Evolutionary conservation across 2,888 invertebrate genomes (phyloP), one percentile per base, ranked within the genome.

Genomic region (Lagria hirta): DNA sequence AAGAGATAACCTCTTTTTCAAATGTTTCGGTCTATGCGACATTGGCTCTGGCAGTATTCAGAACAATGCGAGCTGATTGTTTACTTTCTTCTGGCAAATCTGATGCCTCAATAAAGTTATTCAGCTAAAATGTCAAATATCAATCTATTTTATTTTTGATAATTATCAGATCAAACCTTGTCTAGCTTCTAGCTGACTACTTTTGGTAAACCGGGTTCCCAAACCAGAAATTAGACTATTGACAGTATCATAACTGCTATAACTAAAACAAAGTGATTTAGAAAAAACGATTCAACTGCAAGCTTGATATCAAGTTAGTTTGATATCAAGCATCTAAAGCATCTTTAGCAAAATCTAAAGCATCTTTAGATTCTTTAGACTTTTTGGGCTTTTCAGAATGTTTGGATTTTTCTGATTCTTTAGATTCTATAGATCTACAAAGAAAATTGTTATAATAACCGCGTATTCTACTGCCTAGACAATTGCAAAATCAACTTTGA

Each of bases 221-320:
- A 65, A 43, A 10, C 49, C 54, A 5, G 35, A 51, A 22, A 66
- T 52, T 10, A 59, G 42, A 5, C 70, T 70, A 50, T 73, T 73
- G 1, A 78, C 54, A 46, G 71, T 73, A n/a, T 71, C n/a, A 10
- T 68, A 45, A 3, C 77, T 30, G 1, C 30, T 26, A 20, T 36
- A 43, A 30, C 43, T 43, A 20, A 33, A 41, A 41, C 3, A 23
- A 41, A 22, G n/a, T n/a, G n/a, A n/a, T n/a, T n/a, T n/a, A n/a
- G n/a, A n/a, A 24, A 22, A 8, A 12, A n/a, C 15, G 5, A 36
- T 27, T 27, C 7, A n/a, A n/a, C n/a, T n/a, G n/a, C n/a, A n/a
- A n/a, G n/a, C n/a, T n/a, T n/a, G n/a, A n/a, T n/a, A n/a, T n/a
- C n/a, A n/a, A n/a, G n/a, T n/a, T n/a, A n/a, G n/a, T n/a, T n/a